These are phyloP conservation scores for Thalassophryne amazonica DNA, from an alignment of 2,797 vertebrate genomes.

Conservation along the genomic window DNA sequence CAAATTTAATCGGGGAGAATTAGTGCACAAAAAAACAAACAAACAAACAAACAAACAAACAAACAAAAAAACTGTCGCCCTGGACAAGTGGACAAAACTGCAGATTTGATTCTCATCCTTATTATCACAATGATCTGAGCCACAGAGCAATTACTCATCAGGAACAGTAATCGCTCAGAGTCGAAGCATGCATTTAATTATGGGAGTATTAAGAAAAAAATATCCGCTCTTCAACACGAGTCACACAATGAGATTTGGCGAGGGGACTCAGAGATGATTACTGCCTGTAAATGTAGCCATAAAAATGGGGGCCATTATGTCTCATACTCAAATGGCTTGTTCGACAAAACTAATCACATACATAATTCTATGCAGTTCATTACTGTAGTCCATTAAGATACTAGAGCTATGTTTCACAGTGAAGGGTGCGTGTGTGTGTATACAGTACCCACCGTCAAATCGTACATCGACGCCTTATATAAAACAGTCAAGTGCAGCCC, in stretches of 20 bases:
- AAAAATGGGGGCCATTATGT: slow-evolving; percentile 70
- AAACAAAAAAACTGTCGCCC: no score
- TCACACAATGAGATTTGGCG: slow-evolving; percentile 69
- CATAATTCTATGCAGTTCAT: slow-evolving; percentile 64
- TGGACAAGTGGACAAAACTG: slow-evolving; percentile 30
- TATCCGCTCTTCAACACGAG: slow-evolving; percentile 66
- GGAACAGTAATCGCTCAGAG: slow-evolving; percentile 67
- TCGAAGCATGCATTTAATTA: slow-evolving; percentile 77
- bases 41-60: no score
- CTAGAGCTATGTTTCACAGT: slow-evolving; percentile 36
- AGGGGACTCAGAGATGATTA: slow-evolving; percentile 66
- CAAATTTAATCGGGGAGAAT: no score
- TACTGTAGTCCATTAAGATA: slow-evolving; percentile 64
- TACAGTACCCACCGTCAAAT: no score
- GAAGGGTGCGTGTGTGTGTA: not conserved
- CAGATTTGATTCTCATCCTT: slow-evolving; percentile 60
- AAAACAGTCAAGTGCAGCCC: no score
- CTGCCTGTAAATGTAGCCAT: slow-evolving; percentile 69
- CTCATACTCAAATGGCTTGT: slow-evolving; percentile 68
- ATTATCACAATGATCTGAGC: slow-evolving; percentile 43
- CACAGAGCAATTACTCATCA: slow-evolving; percentile 61
- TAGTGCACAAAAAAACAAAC: no score
- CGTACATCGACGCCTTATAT: no score
- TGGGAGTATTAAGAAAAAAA: slow-evolving; percentile 74
- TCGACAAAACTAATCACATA: slow-evolving; percentile 68